A percentile compares a stretch with the other conserved stretches of the same genome.
phyloP scores from a whole-genome alignment of 2,797 vertebrate species.

The Eupleurogrammus muticus region DNA sequence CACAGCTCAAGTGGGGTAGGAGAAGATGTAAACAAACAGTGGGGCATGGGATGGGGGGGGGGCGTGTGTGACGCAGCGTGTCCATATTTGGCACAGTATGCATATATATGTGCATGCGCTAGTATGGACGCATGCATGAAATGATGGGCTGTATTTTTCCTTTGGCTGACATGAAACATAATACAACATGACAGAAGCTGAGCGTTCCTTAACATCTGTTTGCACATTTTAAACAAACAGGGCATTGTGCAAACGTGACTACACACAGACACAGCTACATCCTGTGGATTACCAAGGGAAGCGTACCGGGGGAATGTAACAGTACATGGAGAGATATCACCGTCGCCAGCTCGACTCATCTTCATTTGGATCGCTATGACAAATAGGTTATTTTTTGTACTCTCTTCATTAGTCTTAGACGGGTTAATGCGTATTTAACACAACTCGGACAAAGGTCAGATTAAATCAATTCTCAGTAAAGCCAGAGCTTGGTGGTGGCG shows the following conservation, averaged over 20 bases:
- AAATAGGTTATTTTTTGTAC: constrained; percentile 59
- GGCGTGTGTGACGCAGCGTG: constrained; percentile 49
- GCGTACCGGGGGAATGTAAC: constrained; percentile 11
- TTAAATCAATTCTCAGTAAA: constrained; percentile 78
- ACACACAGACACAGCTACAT: constrained; percentile 45
- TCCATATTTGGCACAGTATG: constrained; percentile 53
- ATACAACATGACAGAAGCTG: constrained; percentile 66
- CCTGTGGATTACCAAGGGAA: constrained; percentile 33
- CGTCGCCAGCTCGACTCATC: constrained; percentile 42
- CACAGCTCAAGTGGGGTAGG: constrained; percentile 48
- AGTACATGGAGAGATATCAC: constrained; percentile 22
- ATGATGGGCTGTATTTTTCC: constrained; percentile 44
- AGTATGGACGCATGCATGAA: constrained; percentile 36
- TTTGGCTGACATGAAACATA: constrained; percentile 61
- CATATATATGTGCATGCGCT: constrained; percentile 12
- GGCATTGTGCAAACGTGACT: constrained; percentile 57
- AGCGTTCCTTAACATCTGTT: constrained; percentile 65
- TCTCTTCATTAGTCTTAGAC: constrained; percentile 67
- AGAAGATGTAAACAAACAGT: constrained; percentile 62
- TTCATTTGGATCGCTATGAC: constrained; percentile 56
- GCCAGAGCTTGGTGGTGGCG: constrained; percentile 36
- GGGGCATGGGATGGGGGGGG: constrained; percentile 36
- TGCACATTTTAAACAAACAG: constrained; percentile 70
- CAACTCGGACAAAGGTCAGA: constrained; percentile 75
- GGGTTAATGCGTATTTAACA: constrained; percentile 78